These are phyloP conservation scores for Sturnira hondurensis DNA, from an alignment of 2,113 vertebrate species.

Conservation along the genomic window DNA sequence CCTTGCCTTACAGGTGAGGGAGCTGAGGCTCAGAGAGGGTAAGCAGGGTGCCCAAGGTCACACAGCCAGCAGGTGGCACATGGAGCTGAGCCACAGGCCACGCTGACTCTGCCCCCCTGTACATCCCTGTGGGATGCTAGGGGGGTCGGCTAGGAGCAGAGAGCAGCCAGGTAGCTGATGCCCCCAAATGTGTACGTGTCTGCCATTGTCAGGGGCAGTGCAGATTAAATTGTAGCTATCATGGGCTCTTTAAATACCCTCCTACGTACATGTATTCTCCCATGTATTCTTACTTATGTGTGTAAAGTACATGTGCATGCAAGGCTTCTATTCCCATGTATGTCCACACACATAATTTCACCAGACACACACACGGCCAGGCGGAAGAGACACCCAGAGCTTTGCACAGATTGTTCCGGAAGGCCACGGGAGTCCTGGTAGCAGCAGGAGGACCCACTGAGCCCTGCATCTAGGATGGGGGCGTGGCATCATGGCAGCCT, in stretches of 20 bases:
- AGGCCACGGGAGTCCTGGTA: background rate
- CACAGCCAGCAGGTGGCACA: background rate
- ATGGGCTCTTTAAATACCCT: background rate
- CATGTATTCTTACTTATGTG: background rate
- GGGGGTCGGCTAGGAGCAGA: background rate
- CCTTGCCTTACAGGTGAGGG: background rate
- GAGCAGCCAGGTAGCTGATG: background rate
- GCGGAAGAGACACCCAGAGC: background rate
- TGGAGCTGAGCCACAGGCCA: rapidly evolving
- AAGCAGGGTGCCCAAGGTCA: background rate
- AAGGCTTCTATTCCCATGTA: background rate
- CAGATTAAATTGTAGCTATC: background rate
- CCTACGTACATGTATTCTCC: background rate
- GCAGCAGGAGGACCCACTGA: background rate
- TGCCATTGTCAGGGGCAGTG: background rate
- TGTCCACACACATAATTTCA: background rate
- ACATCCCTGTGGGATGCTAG: background rate
- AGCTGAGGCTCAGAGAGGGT: slow-evolving; percentile 41
- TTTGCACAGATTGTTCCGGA: background rate
- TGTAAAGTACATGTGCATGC: background rate
- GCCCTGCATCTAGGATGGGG: background rate
- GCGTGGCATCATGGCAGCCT: background rate
- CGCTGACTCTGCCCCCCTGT: background rate
- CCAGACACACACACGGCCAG: background rate
- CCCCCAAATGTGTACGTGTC: background rate